Conservation (phyloP, 2,113 vertebrate species). For the Scolopax mira region DNA sequence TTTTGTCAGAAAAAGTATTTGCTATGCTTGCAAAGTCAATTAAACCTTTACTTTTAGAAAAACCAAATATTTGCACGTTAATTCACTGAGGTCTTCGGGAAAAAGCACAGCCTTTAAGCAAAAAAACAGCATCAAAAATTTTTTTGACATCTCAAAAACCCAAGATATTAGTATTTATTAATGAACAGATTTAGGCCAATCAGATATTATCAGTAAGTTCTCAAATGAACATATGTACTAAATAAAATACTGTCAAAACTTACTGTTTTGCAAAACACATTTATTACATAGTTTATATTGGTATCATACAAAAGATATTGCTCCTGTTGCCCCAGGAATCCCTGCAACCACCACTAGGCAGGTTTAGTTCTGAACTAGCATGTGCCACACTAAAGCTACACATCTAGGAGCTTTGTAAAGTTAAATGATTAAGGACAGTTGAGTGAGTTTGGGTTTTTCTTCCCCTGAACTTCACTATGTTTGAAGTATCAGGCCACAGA, state of each 20-base stretch:
- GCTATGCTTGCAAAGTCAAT: neutral
- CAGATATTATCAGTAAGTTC: neutral
- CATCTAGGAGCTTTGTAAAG: neutral
- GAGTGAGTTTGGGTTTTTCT: neutral
- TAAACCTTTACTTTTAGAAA: neutral
- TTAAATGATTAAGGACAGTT: neutral
- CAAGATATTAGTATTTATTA: neutral
- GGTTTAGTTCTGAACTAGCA: neutral
- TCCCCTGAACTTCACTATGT: neutral
- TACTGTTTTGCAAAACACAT: neutral
- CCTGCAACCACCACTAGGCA: neutral
- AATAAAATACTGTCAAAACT: neutral
- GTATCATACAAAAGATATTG: neutral
- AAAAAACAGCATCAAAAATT: neutral
- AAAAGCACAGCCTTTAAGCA: neutral
- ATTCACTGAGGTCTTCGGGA: neutral
- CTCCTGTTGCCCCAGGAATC: neutral
- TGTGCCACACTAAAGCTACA: neutral
- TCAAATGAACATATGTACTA: neutral
- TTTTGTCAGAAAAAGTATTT: neutral
- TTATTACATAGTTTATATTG: neutral
- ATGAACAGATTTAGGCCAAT: neutral
- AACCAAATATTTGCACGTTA: neutral
- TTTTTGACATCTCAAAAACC: neutral
- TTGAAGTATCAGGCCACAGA: neutral